Evolutionary conservation across 2,797 vertebrate species (phyloP).

Genomic region (Hirundo rustica): DNA sequence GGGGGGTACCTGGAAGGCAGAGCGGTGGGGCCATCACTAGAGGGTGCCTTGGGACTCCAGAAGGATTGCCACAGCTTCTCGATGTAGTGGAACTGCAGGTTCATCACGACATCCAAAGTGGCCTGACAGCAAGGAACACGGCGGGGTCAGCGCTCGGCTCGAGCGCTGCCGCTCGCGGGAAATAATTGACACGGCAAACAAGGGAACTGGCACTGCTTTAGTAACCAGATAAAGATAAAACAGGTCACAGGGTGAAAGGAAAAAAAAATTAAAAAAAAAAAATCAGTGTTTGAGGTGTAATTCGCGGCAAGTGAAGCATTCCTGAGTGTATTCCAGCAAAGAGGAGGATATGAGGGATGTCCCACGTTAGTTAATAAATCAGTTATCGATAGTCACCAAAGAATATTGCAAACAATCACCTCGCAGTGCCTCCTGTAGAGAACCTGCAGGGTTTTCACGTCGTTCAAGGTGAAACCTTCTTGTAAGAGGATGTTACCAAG

Average conservation of each 20-base stretch:
- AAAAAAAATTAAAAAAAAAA: neutral
- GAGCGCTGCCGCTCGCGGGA: neutral
- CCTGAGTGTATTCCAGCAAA: neutral
- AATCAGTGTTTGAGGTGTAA: neutral
- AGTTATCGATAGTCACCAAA: neutral
- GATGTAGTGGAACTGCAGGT: slow-evolving; percentile 95
- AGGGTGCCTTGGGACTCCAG: slow-evolving; percentile 90
- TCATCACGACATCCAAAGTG: slow-evolving; percentile 94
- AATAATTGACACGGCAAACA: neutral
- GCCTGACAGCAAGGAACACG: slow-evolving; percentile 77
- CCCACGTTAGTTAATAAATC: neutral
- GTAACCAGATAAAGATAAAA: neutral
- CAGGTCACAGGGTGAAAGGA: neutral
- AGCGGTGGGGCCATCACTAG: slow-evolving; percentile 80
- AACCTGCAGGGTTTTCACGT: slow-evolving; percentile 90
- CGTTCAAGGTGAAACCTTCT: slow-evolving; percentile 84
- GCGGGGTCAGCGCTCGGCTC: neutral
- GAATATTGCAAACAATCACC: slow-evolving; percentile 72
- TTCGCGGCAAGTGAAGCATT: neutral
- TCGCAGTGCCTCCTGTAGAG: slow-evolving; percentile 95
- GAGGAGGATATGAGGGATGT: neutral
- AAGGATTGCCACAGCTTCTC: slow-evolving; percentile 98
- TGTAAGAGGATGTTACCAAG: slow-evolving; percentile 82
- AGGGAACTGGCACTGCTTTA: neutral
- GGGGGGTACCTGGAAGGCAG: slow-evolving; percentile 83